A percentile compares a stretch with the other conserved stretches of the same genome.
phyloP scores from a whole-genome alignment of 2,113 vertebrate genomes.

The Nycticebus coucang region DNA sequence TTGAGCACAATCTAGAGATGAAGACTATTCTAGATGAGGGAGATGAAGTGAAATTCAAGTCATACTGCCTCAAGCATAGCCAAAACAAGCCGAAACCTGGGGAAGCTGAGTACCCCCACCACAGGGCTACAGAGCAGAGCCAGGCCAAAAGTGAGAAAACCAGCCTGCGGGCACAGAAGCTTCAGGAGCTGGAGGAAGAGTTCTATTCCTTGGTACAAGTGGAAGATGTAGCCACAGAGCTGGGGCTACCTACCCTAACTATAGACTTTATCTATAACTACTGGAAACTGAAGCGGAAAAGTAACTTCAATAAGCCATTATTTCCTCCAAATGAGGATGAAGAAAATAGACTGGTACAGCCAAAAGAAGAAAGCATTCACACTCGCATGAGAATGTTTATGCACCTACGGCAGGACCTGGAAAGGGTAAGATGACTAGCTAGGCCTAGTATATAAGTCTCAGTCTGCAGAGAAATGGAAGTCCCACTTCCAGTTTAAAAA shows the following conservation, averaged over 20 bases:
- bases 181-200: constrained; percentile 96
- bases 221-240: constrained; percentile 90
- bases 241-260: constrained; percentile 88
- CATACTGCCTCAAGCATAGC: constrained; percentile 98
- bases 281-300: constrained; percentile 98
- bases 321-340: constrained; percentile 96
- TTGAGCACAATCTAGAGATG: constrained; percentile 98
- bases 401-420: constrained; percentile 97
- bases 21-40: constrained; percentile 98
- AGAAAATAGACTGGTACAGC: constrained; percentile 93
- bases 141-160: constrained; percentile 91
- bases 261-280: constrained; percentile 98
- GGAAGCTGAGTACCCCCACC: constrained; percentile 78
- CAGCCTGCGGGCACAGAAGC: constrained; percentile 94
- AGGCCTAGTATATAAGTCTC: background rate
- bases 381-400: constrained; percentile 99
- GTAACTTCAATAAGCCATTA: constrained; percentile 95
- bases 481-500: constrained; percentile 6
- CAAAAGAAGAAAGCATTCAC: constrained; percentile 97
- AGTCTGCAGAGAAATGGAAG: background rate
- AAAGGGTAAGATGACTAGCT: constrained; percentile 90
- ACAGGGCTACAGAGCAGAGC: constrained; percentile 89
- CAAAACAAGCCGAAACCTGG: constrained; percentile 88
- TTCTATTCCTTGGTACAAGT: constrained; percentile 93
- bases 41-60: constrained; percentile 98